These are phyloP conservation scores for Enteromius treurensis DNA, from an alignment of 2,797 vertebrate genomes.

Conservation along the genomic window DNA sequence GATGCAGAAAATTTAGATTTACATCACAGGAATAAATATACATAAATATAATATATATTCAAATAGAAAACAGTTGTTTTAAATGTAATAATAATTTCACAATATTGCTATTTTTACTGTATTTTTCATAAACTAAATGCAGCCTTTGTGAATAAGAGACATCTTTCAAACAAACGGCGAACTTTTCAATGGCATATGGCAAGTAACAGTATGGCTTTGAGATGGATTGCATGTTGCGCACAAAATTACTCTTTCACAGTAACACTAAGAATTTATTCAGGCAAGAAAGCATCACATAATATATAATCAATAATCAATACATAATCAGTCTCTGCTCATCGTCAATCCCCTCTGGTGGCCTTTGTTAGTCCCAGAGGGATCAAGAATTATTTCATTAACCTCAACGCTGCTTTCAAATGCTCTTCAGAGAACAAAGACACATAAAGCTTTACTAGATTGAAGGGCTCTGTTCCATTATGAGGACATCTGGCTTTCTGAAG, in stretches of 20 bases:
- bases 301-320: slow-evolving; percentile 5
- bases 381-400: slow-evolving; percentile 31
- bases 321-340: not conserved
- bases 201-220: not conserved
- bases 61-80: not conserved
- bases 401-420: slow-evolving; percentile 21
- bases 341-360: not conserved
- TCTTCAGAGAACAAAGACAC: slow-evolving; percentile 22
- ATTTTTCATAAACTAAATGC: not conserved
- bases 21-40: not conserved
- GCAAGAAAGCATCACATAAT: not conserved
- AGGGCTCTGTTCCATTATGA: slow-evolving; percentile 41
- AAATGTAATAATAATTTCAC: not conserved
- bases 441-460: slow-evolving; percentile 9
- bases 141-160: not conserved
- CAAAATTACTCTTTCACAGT: not conserved
- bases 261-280: not conserved
- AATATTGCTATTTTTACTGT: not conserved
- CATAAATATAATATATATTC: not conserved
- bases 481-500: slow-evolving; percentile 47
- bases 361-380: not conserved
- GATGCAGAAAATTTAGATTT: not conserved
- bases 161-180: not conserved
- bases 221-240: not conserved
- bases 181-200: no score